These are phyloP conservation scores for Yponomeuta cagnagella DNA, from an alignment of 2,888 invertebrate species.

Conservation along the genomic window DNA sequence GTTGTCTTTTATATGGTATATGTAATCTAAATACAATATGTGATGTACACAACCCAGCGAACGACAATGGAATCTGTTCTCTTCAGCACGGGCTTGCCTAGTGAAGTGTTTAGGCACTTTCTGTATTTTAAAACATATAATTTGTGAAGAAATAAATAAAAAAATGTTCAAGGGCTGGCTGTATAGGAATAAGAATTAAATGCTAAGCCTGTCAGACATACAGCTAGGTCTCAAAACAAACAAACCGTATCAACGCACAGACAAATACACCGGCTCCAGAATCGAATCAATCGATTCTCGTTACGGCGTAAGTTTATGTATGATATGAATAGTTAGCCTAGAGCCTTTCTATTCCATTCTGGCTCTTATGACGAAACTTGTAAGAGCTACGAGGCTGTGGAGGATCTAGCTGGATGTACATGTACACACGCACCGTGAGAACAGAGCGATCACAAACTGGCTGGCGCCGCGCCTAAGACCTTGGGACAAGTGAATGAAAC, in stretches of 20 bases:
- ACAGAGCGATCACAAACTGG: background rate
- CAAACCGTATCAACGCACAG: background rate
- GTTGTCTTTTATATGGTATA: too few species aligned
- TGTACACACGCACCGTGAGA: conserved; percentile 10
- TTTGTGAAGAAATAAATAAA: too few species aligned
- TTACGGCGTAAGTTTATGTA: background rate
- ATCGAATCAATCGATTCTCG: conserved; percentile 1
- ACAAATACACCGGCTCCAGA: background rate
- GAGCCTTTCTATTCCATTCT: background rate
- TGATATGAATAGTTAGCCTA: background rate
- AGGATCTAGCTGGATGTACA: background rate
- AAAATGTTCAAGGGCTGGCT: too few species aligned
- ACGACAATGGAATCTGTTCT: too few species aligned
- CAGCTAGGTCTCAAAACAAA: background rate
- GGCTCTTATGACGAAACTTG: background rate
- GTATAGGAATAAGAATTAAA: too few species aligned
- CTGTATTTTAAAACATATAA: too few species aligned
- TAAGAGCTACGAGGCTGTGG: background rate
- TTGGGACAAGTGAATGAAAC: conserved; percentile 21
- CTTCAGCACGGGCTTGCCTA: too few species aligned
- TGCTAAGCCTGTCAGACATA: background rate
- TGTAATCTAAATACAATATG: too few species aligned
- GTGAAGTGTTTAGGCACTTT: too few species aligned
- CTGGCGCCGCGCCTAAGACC: conserved; percentile 13
- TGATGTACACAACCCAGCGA: too few species aligned